phyloP scores from a whole-genome alignment of 2,888 invertebrate genomes.

The Bombylius discolor region DNA sequence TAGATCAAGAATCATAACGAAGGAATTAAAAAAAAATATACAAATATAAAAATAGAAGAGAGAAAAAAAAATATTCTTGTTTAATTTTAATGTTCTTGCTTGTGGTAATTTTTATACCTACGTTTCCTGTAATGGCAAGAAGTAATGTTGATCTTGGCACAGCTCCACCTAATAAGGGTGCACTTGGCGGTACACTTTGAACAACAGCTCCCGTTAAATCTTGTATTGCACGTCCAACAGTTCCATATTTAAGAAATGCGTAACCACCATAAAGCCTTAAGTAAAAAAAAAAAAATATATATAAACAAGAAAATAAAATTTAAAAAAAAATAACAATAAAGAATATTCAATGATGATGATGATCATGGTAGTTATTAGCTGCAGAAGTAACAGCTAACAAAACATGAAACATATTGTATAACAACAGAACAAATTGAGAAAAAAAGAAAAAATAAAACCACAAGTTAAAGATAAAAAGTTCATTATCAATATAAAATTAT shows the following conservation, averaged over 20 bases:
- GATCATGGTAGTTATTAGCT: no score
- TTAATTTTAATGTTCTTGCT: neutral
- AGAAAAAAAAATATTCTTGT: neutral
- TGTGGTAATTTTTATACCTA: constrained; percentile 25
- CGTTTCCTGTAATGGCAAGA: constrained; percentile 50
- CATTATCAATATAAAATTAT: neutral
- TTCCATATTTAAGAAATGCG: constrained; percentile 48
- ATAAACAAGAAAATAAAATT: neutral
- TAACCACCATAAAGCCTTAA: constrained; percentile 56
- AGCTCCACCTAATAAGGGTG: constrained; percentile 45
- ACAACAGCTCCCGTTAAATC: constrained; percentile 64
- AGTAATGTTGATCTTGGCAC: constrained; percentile 57
- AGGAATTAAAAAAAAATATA: neutral
- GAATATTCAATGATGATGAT: neutral
- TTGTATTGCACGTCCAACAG: constrained; percentile 55
- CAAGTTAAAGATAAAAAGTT: neutral
- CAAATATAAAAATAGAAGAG: neutral
- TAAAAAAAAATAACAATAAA: neutral
- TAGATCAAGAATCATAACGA: neutral
- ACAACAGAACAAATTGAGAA: neutral
- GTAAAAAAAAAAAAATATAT: neutral
- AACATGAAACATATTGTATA: no score
- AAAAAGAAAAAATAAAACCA: neutral
- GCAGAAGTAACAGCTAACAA: no score
- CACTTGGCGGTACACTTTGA: constrained; percentile 43